These are phyloP conservation scores for Hestina assimilis DNA, from an alignment of 1,140 invertebrate species.

Conservation along the genomic window DNA sequence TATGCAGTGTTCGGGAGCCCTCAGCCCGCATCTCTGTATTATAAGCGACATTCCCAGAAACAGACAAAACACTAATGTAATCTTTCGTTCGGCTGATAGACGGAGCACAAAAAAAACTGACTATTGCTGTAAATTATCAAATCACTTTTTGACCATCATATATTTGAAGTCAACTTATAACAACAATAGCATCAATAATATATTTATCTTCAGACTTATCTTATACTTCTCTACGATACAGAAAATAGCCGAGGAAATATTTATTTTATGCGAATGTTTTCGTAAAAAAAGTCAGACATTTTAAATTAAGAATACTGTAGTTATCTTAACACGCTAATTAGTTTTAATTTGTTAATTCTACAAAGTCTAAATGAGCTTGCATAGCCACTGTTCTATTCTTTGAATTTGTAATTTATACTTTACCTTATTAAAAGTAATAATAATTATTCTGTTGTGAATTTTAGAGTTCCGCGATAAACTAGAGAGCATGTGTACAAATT, in stretches of 20 bases:
- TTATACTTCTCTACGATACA: too few species aligned
- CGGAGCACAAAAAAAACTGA: background rate
- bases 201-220: too few species aligned
- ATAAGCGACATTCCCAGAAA: slow-evolving; percentile 28
- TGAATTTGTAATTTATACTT: background rate
- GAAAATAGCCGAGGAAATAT: too few species aligned
- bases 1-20: slow-evolving; percentile 20
- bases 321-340: slow-evolving; percentile 1
- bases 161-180: too few species aligned
- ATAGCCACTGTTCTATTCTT: background rate
- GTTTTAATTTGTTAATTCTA: background rate
- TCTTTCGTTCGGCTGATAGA: background rate
- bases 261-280: too few species aligned
- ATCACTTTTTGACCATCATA: background rate
- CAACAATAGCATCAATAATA: too few species aligned
- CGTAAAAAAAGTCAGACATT: too few species aligned
- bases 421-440: background rate
- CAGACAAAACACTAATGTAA: background rate
- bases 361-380: background rate
- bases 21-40: slow-evolving; percentile 7
- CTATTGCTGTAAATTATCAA: background rate
- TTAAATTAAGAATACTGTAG: too few species aligned
- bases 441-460: background rate
- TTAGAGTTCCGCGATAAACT: background rate
- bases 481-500: too few species aligned